These are phyloP conservation scores for Episyrphus balteatus DNA, from an alignment of 1,140 invertebrate genomes.

Conservation along the genomic window DNA sequence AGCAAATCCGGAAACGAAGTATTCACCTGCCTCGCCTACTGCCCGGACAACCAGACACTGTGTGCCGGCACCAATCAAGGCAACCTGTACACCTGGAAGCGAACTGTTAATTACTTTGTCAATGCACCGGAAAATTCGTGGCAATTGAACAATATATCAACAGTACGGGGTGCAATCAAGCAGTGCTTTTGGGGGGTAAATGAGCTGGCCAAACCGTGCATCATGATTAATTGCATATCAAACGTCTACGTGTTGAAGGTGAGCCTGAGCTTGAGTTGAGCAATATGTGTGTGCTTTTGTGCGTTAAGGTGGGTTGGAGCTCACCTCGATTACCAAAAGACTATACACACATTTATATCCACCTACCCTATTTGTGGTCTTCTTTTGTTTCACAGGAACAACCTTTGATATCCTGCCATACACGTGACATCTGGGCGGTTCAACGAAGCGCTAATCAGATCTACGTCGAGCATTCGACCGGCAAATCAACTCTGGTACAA, in stretches of 20 bases:
- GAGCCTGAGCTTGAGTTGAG: background rate
- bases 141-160: conserved; percentile 52
- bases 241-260: conserved; percentile 66
- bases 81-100: conserved; percentile 77
- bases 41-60: conserved; percentile 51
- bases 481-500: conserved; percentile 48
- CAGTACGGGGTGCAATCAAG: conserved; percentile 58
- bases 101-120: conserved; percentile 37
- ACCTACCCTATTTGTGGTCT: background rate
- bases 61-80: conserved; percentile 88
- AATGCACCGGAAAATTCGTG: conserved; percentile 45
- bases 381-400: conserved; percentile 17
- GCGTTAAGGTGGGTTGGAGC: background rate
- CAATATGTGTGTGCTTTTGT: background rate
- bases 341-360: background rate
- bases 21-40: conserved; percentile 63
- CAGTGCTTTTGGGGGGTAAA: conserved; percentile 62
- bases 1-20: conserved; percentile 45
- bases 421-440: conserved; percentile 57
- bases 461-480: conserved; percentile 42
- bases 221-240: conserved; percentile 76
- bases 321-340: no score
- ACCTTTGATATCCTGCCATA: conserved; percentile 37
- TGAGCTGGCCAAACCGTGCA: conserved; percentile 52
- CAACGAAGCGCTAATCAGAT: conserved; percentile 55